Evolutionary conservation across 2,888 invertebrate genomes (phyloP).

Genomic region (Stenotaenia linearis): DNA sequence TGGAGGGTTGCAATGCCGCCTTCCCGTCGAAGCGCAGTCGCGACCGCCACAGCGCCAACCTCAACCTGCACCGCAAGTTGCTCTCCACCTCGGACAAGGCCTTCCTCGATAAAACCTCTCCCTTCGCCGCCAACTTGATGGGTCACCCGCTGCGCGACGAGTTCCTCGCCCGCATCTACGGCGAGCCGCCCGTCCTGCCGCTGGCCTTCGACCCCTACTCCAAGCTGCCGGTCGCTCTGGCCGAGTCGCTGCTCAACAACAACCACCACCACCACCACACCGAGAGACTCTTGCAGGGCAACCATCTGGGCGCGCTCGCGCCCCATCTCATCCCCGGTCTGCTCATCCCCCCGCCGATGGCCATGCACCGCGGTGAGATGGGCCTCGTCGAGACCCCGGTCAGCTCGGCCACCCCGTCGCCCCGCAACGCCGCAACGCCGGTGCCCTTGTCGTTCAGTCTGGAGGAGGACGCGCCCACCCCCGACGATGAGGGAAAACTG

Average conservation of each 20-base stretch:
- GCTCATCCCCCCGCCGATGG: constrained; percentile 54
- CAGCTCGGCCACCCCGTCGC: constrained; percentile 33
- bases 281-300: constrained; percentile 50
- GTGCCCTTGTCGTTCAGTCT: constrained; percentile 55
- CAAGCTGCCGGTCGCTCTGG: constrained; percentile 51
- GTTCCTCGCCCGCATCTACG: constrained; percentile 69
- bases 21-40: constrained; percentile 89
- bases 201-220: constrained; percentile 56
- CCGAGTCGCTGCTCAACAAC: constrained; percentile 51
- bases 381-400: constrained; percentile 24
- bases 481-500: constrained; percentile 61
- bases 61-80: constrained; percentile 83
- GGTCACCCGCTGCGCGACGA: constrained; percentile 60
- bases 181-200: constrained; percentile 54
- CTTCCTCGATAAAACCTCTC: constrained; percentile 44
- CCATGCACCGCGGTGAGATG: constrained; percentile 18
- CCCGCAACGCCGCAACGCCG: constrained; percentile 20
- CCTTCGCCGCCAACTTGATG: constrained; percentile 47
- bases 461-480: constrained; percentile 58
- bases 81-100: constrained; percentile 59
- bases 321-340: constrained; percentile 51
- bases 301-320: constrained; percentile 54
- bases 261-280: constrained; percentile 49
- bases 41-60: constrained; percentile 86
- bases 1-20: constrained; percentile 89